Percentiles rank a stretch among this genome's conserved stretches.
phyloP scores from a whole-genome alignment of 2,113 vertebrate species.

The Chunga burmeisteri region DNA sequence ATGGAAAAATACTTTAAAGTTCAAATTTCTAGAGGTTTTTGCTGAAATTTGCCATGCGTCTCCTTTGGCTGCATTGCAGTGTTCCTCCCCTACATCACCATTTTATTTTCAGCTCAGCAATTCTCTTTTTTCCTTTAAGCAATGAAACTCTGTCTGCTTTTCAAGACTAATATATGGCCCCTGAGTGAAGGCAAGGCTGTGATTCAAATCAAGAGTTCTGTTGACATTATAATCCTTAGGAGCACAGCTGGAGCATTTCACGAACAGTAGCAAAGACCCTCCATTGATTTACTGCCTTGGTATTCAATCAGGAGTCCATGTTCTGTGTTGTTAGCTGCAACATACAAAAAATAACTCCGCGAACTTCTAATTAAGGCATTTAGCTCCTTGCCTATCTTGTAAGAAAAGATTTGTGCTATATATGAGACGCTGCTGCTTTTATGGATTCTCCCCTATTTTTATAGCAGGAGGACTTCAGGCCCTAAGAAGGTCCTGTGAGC shows the following conservation, averaged over 20 bases:
- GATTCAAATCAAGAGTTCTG: slow-evolving; percentile 71
- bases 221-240: slow-evolving; percentile 67
- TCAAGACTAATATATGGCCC: slow-evolving; percentile 36
- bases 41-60: neutral
- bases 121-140: neutral
- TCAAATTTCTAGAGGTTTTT: neutral
- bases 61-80: neutral
- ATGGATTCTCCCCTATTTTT: slow-evolving; percentile 64
- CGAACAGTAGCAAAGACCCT: slow-evolving; percentile 47
- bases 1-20: neutral
- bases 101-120: slow-evolving; percentile 61
- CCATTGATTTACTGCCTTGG: slow-evolving; percentile 68
- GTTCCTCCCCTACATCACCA: slow-evolving; percentile 3
- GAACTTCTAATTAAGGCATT: slow-evolving; percentile 59
- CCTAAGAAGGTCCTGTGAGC: neutral
- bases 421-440: slow-evolving; percentile 24
- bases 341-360: slow-evolving; percentile 21
- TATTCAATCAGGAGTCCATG: slow-evolving; percentile 59
- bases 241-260: slow-evolving; percentile 71
- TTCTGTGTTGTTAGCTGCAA: slow-evolving; percentile 47
- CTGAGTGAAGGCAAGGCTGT: slow-evolving; percentile 69
- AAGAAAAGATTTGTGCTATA: slow-evolving; percentile 38
- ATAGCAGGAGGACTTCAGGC: neutral
- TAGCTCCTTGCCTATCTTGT: neutral
- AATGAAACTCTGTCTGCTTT: slow-evolving; percentile 47